phyloP scores from a whole-genome alignment of 2,888 invertebrate species.

The Troglohyphantes excavatus region DNA sequence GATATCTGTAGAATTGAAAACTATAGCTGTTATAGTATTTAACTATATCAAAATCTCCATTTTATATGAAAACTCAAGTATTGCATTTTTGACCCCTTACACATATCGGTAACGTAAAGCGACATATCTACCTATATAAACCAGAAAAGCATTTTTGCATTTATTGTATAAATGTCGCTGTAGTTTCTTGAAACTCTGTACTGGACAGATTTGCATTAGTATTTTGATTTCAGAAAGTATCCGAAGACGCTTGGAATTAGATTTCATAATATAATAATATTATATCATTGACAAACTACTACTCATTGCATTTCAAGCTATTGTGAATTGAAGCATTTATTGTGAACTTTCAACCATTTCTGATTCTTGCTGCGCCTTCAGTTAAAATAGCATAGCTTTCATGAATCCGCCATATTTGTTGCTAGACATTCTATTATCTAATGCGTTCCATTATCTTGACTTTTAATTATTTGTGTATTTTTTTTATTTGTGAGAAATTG shows the following conservation, averaged over 20 bases:
- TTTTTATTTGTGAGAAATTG: slow-evolving; percentile 21
- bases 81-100: slow-evolving; percentile 30
- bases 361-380: background rate
- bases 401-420: slow-evolving; percentile 19
- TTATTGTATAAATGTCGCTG: slow-evolving; percentile 29
- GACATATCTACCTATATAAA: slow-evolving; percentile 38
- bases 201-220: slow-evolving; percentile 8
- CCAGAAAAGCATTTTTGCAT: background rate
- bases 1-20: slow-evolving; percentile 31
- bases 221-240: slow-evolving; percentile 12
- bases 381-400: background rate
- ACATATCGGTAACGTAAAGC: slow-evolving; percentile 37
- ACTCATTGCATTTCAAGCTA: slow-evolving; percentile 1
- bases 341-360: slow-evolving; percentile 20
- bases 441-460: background rate
- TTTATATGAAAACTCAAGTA: slow-evolving; percentile 38
- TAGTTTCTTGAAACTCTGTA: slow-evolving; percentile 18
- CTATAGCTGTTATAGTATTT: slow-evolving; percentile 15
- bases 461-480: slow-evolving; percentile 4
- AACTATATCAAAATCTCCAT: slow-evolving; percentile 35
- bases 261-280: background rate
- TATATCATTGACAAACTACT: background rate
- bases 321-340: too few relatives aligned
- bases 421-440: slow-evolving; percentile 11
- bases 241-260: background rate